phyloP scores from a whole-genome alignment of 2,797 vertebrate genomes.

The Iguana delicatissima region DNA sequence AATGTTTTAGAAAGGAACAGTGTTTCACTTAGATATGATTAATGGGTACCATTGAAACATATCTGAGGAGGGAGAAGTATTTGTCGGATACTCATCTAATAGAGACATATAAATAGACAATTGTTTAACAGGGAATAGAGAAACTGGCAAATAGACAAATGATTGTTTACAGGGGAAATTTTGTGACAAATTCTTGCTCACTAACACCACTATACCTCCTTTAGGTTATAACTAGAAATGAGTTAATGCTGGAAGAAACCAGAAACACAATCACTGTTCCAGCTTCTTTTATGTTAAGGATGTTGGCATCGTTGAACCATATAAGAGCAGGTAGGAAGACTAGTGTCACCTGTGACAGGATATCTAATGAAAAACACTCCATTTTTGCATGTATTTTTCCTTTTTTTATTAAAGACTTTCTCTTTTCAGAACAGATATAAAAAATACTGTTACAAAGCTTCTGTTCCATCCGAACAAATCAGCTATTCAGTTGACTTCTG shows the following conservation, averaged over 20 bases:
- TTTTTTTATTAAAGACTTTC: no score
- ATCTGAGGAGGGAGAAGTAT: background rate
- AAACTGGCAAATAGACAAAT: background rate
- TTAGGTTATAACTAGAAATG: conserved; percentile 97
- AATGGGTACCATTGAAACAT: background rate
- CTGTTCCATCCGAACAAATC: background rate
- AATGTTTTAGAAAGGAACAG: background rate
- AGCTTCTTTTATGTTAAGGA: conserved; percentile 98
- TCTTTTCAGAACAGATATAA: background rate
- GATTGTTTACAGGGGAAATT: background rate
- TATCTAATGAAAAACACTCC: background rate
- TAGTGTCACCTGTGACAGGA: background rate
- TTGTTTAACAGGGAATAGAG: background rate
- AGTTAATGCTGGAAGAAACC: conserved; percentile 98
- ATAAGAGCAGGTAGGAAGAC: conserved; percentile 86
- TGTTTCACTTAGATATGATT: background rate
- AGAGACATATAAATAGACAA: background rate
- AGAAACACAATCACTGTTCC: conserved; percentile 99
- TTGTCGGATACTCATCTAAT: background rate
- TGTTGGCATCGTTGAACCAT: conserved; percentile 97
- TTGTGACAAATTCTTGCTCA: background rate
- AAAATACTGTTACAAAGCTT: background rate
- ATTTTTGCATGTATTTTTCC: background rate
- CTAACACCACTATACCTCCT: conserved; percentile 1
- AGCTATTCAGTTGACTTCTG: background rate